Conservation (phyloP, 2,113 vertebrate species). For the Gorsachius goisagi region DNA sequence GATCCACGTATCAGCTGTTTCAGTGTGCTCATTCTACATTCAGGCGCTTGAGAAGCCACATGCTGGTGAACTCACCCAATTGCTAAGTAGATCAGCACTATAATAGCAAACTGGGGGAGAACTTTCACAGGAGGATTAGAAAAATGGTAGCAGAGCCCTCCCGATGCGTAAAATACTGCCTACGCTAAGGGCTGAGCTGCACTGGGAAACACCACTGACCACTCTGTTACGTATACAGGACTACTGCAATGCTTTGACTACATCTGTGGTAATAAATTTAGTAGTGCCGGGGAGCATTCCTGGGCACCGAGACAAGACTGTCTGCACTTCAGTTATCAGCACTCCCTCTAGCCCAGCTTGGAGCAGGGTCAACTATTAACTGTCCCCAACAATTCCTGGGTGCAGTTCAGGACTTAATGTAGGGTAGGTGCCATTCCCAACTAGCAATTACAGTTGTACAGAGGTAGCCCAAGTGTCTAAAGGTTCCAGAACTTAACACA, state of each 20-base stretch:
- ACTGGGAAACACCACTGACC: not conserved
- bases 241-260: not conserved
- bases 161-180: fast-evolving
- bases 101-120: not conserved
- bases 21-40: not conserved
- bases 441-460: not conserved
- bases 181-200: not conserved
- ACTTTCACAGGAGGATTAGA: not conserved
- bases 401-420: not conserved
- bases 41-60: not conserved
- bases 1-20: not conserved
- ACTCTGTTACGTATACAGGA: not conserved
- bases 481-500: not conserved
- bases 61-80: not conserved
- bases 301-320: not conserved
- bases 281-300: not conserved
- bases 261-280: not conserved
- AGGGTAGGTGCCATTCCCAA: not conserved
- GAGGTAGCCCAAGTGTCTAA: not conserved
- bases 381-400: not conserved
- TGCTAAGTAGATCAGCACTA: not conserved
- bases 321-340: not conserved
- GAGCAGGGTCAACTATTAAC: not conserved
- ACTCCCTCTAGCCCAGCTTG: not conserved
- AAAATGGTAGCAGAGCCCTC: not conserved